Percentiles rank a stretch among this genome's conserved stretches.
These are phyloP conservation scores for Laspeyria flexula DNA, from an alignment of 2,888 invertebrate genomes.

Conservation along the genomic window DNA sequence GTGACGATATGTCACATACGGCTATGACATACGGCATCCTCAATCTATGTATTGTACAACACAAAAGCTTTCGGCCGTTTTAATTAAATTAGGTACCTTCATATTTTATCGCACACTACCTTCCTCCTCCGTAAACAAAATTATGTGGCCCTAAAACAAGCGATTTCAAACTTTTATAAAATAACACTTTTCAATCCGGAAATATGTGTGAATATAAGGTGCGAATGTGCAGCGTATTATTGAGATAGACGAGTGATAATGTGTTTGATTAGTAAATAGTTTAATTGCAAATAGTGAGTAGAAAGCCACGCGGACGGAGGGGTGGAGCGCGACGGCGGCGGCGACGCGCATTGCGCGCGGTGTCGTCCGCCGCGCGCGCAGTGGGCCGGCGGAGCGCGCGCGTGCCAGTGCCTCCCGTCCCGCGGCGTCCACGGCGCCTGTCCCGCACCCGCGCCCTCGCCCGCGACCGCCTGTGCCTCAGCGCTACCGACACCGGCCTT, in stretches of 20 bases:
- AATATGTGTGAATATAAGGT: not conserved
- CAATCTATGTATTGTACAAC: no score
- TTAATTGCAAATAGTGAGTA: slow-evolving; percentile 66
- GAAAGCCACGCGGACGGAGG: slow-evolving; percentile 59
- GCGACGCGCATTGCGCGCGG: slow-evolving; percentile 44
- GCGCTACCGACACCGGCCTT: slow-evolving; percentile 53
- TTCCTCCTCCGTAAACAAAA: not conserved
- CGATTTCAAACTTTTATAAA: slow-evolving; percentile 8
- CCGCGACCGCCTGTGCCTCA: slow-evolving; percentile 55
- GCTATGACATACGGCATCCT: no score
- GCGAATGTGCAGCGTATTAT: slow-evolving; percentile 25
- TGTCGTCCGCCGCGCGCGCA: slow-evolving; percentile 58
- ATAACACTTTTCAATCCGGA: not conserved
- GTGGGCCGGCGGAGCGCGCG: slow-evolving; percentile 63
- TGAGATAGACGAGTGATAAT: slow-evolving; percentile 34
- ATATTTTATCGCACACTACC: slow-evolving; percentile 1
- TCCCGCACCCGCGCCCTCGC: slow-evolving; percentile 45
- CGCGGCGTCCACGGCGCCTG: slow-evolving; percentile 42
- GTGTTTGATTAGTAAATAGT: slow-evolving; percentile 49
- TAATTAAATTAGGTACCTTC: not conserved
- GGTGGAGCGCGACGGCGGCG: slow-evolving; percentile 40
- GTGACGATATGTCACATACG: no score
- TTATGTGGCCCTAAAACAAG: slow-evolving; percentile 27
- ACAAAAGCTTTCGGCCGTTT: not conserved
- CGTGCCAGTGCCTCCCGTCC: slow-evolving; percentile 52